These are phyloP conservation scores for Barnardius zonarius DNA, from an alignment of 2,113 vertebrate genomes.

Conservation along the genomic window DNA sequence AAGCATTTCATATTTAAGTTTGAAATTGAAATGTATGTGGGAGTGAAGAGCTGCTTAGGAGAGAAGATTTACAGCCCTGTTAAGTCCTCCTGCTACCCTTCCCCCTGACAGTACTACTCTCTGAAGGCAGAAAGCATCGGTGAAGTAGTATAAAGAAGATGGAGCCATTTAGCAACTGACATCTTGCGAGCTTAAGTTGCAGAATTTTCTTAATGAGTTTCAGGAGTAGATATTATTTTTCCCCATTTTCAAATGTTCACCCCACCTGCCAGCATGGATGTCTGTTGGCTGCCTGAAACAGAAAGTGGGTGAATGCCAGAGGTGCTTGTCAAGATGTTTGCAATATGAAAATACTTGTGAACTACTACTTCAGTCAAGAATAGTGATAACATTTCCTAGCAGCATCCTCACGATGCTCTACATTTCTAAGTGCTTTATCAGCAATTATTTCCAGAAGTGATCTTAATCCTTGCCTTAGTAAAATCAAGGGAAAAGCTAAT, in stretches of 20 bases:
- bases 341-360: neutral
- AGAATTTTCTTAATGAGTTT: neutral
- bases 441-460: neutral
- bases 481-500: neutral
- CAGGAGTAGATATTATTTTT: neutral
- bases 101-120: neutral
- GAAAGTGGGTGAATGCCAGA: neutral
- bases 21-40: neutral
- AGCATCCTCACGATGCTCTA: neutral
- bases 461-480: neutral
- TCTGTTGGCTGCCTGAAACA: neutral
- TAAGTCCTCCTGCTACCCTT: neutral
- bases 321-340: neutral
- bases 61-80: neutral
- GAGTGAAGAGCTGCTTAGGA: neutral
- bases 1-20: neutral
- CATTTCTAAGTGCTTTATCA: neutral
- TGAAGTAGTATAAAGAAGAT: neutral
- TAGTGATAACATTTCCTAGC: neutral
- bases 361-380: neutral
- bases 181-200: neutral
- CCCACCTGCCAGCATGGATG: fast-evolving
- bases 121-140: neutral
- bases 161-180: neutral
- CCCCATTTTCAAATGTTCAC: neutral